phyloP scores from a whole-genome alignment of 1,140 invertebrate species.

The Polyergus mexicanus region DNA sequence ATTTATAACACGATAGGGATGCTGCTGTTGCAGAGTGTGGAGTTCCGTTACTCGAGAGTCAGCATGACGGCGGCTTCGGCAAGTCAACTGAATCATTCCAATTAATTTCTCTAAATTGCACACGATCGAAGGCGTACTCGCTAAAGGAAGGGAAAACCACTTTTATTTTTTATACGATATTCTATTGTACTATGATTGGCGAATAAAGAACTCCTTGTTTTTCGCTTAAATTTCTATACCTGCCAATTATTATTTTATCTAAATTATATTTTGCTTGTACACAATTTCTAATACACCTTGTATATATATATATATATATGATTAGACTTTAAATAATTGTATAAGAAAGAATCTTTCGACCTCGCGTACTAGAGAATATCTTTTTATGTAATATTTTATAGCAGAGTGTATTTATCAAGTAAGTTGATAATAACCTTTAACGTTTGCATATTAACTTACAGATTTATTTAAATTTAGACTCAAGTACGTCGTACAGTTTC shows the following conservation, averaged over 20 bases:
- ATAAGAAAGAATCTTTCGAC: not conserved
- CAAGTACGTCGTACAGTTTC: not conserved
- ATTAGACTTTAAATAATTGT: not conserved
- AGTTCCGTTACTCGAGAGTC: conserved; percentile 55
- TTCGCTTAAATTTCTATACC: not conserved
- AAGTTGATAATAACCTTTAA: not conserved
- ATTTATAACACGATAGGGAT: conserved; percentile 66
- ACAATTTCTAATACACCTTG: too few relatives aligned
- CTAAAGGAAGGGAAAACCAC: not conserved
- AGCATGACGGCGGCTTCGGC: conserved; percentile 58
- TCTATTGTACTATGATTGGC: not conserved
- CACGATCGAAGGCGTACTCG: not conserved
- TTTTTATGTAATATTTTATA: not conserved
- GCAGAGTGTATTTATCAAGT: not conserved
- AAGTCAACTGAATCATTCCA: conserved; percentile 59
- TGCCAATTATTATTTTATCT: not conserved
- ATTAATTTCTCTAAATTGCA: conserved; percentile 55
- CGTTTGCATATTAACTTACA: not conserved
- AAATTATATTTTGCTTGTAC: too few relatives aligned
- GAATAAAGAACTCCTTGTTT: not conserved
- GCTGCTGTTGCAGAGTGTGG: conserved; percentile 39
- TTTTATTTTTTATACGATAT: not conserved
- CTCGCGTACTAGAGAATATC: not conserved
- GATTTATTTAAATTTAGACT: conserved; percentile 19
- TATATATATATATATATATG: too few relatives aligned